Base-by-base conservation (phyloP, 2,888 invertebrate species). In the Limenitis camilla region DNA sequence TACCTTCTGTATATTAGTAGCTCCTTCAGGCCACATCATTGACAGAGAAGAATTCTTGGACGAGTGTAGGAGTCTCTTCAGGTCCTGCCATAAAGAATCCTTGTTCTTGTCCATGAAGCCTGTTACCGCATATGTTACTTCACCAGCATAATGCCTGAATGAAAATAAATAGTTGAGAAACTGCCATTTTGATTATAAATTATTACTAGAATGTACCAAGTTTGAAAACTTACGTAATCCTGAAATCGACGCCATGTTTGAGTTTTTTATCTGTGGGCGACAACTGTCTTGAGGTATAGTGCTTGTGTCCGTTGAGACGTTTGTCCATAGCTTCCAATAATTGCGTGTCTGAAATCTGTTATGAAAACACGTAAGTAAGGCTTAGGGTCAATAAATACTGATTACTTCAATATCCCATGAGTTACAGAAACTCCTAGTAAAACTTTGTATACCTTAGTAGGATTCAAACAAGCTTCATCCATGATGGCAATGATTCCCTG, bases 51-150 rank as follows among this genome's bases (percentile, higher is more conserved):
- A 72, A 80, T 96, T 94, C 52, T 87, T 88, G 43, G 97, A 97
- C 69, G 94, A 92, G 80, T 92, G 97, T 61, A 98, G 88, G 52
- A 99, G 86, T 30, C 99, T 89, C 86, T 98, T 99, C 71, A 99
- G 96, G 82, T 99, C 98, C 88, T 98, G 98, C 88, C 96, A 99
- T 44, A 99, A 88, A 0, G 96, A 95, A 78, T 99, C 99, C 79
- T 94, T 96, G 87, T 99, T 99, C 87, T 99, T 99, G 79, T 99
- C 98, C 80, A 99, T 91, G 86, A 99, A 99, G 1, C 97, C 97
- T 9, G 89, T 89, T 11, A 97, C 91, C 49, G 91, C 92, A 87
- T 99, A 99, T 9, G 95, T 94, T 30, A 99, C 99, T 71, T 98
- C 96, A 5, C 99, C 99, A 0, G 99, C 99, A 77, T 99, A 99